Evolutionary conservation across 2,797 vertebrate species (phyloP).

Genomic region (Craterocephalus amniculus): DNA sequence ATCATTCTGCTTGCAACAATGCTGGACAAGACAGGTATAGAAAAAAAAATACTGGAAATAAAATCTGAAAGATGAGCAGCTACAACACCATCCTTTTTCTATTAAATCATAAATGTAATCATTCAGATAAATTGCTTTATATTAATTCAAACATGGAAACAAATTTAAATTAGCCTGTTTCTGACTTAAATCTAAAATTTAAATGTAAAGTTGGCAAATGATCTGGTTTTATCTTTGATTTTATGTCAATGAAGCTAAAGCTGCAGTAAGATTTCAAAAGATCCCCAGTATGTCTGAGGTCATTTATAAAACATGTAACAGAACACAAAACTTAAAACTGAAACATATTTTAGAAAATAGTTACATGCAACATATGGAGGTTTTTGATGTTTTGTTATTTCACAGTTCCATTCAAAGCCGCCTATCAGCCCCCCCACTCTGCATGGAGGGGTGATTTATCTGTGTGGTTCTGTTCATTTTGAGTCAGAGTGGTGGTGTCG

Average conservation of each 20-base stretch:
- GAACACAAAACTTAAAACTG: slow-evolving; percentile 27
- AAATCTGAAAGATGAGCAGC: too few relatives aligned
- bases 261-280: slow-evolving; percentile 4
- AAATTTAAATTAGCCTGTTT: too few relatives aligned
- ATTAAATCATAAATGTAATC: too few relatives aligned
- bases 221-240: slow-evolving; percentile 25
- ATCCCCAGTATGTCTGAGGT: background rate
- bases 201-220: slow-evolving; percentile 16
- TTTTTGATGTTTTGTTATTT: too few relatives aligned
- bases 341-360: slow-evolving; percentile 26
- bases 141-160: too few relatives aligned
- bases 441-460: slow-evolving; percentile 68
- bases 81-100: too few relatives aligned
- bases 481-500: slow-evolving; percentile 45
- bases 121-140: too few relatives aligned
- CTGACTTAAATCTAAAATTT: too few relatives aligned
- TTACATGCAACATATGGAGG: slow-evolving; percentile 53
- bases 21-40: too few relatives aligned
- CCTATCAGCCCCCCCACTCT: slow-evolving; percentile 48
- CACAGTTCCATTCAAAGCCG: slow-evolving; percentile 52
- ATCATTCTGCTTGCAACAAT: too few relatives aligned
- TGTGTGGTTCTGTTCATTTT: slow-evolving; percentile 46
- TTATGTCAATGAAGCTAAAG: slow-evolving; percentile 42
- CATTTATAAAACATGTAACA: slow-evolving; percentile 43
- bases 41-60: too few relatives aligned